phyloP scores from a whole-genome alignment of 1,140 invertebrate species.

The Zaprionus vittiger region DNA sequence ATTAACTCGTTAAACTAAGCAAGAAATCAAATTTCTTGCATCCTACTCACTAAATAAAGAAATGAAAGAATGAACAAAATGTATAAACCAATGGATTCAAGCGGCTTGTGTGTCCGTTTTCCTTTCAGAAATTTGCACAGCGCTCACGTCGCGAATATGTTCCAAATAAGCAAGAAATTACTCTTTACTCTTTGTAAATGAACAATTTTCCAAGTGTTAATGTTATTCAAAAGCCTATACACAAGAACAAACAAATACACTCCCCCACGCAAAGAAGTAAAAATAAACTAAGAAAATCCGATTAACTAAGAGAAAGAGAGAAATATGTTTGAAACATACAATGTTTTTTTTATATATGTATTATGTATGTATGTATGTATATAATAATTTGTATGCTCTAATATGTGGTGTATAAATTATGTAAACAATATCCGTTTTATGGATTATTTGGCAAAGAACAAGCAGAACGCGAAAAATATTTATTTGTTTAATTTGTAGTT shows the following conservation, averaged over 20 bases:
- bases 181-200: conserved; percentile 54
- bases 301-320: conserved; percentile 26
- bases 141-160: conserved; percentile 30
- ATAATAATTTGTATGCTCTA: conserved; percentile 35
- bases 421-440: conserved; percentile 74
- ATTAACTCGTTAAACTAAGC: conserved; percentile 59
- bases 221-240: conserved; percentile 29
- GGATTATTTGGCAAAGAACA: conserved; percentile 61
- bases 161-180: conserved; percentile 47
- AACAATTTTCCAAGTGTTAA: conserved; percentile 67
- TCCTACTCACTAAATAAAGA: conserved; percentile 41
- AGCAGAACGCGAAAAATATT: conserved; percentile 36
- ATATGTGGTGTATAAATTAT: conserved; percentile 56
- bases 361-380: conserved; percentile 55
- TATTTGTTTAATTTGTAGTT: conserved; percentile 41
- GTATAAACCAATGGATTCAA: conserved; percentile 32
- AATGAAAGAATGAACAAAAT: conserved; percentile 12
- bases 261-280: conserved; percentile 16
- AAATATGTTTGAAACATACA: conserved; percentile 71
- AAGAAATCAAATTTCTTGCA: conserved; percentile 77
- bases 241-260: conserved; percentile 11
- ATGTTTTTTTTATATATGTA: conserved; percentile 46
- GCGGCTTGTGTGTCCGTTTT: conserved; percentile 11
- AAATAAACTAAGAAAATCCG: conserved; percentile 9
- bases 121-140: conserved; percentile 8